These are phyloP conservation scores for Tinea semifulvella DNA, from an alignment of 2,888 invertebrate genomes.

Conservation along the genomic window DNA sequence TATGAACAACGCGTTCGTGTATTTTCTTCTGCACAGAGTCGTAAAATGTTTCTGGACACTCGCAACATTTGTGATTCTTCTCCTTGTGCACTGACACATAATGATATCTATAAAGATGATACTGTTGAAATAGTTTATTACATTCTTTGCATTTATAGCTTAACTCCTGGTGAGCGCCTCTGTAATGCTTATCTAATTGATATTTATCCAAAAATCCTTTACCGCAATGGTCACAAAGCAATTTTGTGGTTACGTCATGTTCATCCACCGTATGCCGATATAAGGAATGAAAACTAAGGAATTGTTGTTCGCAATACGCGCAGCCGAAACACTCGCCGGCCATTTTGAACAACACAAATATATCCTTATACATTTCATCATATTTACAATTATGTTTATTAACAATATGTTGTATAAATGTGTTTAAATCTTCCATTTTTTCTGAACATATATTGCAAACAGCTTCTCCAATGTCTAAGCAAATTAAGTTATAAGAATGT, in stretches of 20 bases:
- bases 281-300: constrained; percentile 42
- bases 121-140: background rate
- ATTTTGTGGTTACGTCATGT: constrained; percentile 26
- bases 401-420: constrained; percentile 4
- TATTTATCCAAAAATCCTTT: constrained; percentile 16
- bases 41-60: constrained; percentile 1
- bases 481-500: background rate
- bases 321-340: background rate
- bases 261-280: constrained; percentile 42
- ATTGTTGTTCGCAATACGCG: constrained; percentile 20
- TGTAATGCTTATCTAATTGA: constrained; percentile 1
- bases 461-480: background rate
- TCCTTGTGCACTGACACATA: constrained; percentile 3
- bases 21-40: background rate
- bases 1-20: constrained; percentile 2
- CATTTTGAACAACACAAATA: constrained; percentile 12
- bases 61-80: constrained; percentile 3
- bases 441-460: constrained; percentile 5
- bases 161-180: background rate
- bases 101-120: constrained; percentile 1
- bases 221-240: constrained; percentile 17
- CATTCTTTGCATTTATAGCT: constrained; percentile 11
- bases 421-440: background rate
- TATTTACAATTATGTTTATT: background rate
- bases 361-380: constrained; percentile 1